Evolutionary conservation across 2,113 vertebrate species (phyloP).

Genomic region (Perccottus glenii): DNA sequence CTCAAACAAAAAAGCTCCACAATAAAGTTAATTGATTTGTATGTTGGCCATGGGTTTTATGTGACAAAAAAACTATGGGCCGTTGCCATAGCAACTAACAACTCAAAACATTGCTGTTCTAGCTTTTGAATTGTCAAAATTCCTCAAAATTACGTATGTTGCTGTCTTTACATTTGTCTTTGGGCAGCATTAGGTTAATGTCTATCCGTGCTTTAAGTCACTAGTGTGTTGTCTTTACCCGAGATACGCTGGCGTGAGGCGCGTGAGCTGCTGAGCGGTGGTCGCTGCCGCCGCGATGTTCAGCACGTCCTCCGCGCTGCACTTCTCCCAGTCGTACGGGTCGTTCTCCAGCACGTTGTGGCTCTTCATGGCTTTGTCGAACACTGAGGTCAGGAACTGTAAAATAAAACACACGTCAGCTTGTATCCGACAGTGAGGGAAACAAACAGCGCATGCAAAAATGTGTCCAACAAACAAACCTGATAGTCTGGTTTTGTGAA

Average conservation of each 20-base stretch:
- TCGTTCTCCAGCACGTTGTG: slow-evolving; percentile 92
- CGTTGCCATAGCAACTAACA: too few relatives aligned
- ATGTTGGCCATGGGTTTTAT: too few relatives aligned
- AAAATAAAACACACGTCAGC: slow-evolving; percentile 30
- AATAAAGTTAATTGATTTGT: too few relatives aligned
- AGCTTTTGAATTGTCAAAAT: too few relatives aligned
- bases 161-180: too few relatives aligned
- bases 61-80: too few relatives aligned
- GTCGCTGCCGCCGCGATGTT: slow-evolving; percentile 86
- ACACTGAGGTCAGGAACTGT: slow-evolving; percentile 93
- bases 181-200: too few relatives aligned
- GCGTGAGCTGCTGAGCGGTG: slow-evolving; percentile 93
- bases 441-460: background rate
- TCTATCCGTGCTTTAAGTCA: too few relatives aligned
- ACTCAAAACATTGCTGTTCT: too few relatives aligned
- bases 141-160: too few relatives aligned
- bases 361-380: slow-evolving; percentile 94
- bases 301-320: slow-evolving; percentile 87
- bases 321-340: slow-evolving; percentile 97
- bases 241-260: slow-evolving; percentile 92
- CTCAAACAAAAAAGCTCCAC: too few relatives aligned
- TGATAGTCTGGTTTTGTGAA: slow-evolving; percentile 97
- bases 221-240: slow-evolving; percentile 75
- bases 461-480: slow-evolving; percentile 72
- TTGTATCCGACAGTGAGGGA: background rate